phyloP scores from a whole-genome alignment of 2,888 invertebrate species.

The Diaprepes abbreviatus region DNA sequence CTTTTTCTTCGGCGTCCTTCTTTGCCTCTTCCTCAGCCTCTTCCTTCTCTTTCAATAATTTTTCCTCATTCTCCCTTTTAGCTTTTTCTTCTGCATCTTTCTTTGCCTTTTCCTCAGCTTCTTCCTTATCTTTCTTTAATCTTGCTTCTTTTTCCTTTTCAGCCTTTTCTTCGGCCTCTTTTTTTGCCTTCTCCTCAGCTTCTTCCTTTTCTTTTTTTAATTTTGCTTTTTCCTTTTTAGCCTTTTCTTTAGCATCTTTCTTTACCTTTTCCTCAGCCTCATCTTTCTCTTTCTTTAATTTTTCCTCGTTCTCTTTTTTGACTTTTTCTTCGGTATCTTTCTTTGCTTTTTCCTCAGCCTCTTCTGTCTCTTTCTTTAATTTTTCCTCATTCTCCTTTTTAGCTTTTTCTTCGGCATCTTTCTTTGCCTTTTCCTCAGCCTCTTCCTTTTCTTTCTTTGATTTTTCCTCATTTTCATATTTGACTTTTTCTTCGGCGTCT shows the following conservation, averaged over 20 bases:
- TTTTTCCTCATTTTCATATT: conserved; percentile 44
- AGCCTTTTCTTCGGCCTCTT: conserved; percentile 46
- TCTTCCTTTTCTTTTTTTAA: conserved; percentile 37
- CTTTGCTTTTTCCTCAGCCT: conserved; percentile 40
- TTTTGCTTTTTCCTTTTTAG: conserved; percentile 44
- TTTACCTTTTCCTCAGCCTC: conserved; percentile 50
- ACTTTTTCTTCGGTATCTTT: conserved; percentile 49
- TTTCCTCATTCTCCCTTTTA: too few relatives aligned
- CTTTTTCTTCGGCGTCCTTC: conserved; percentile 47
- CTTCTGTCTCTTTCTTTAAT: conserved; percentile 49
- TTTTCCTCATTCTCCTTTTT: conserved; percentile 53
- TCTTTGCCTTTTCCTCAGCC: conserved; percentile 44
- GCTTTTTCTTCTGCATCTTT: conserved; percentile 49
- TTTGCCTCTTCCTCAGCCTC: conserved; percentile 49
- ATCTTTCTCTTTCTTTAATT: conserved; percentile 45
- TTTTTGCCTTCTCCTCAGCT: conserved; percentile 34
- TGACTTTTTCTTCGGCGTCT: conserved; percentile 45
- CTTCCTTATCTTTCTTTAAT: conserved; percentile 49
- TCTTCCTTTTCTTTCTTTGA: conserved; percentile 45
- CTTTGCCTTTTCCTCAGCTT: conserved; percentile 49
- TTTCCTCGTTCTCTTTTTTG: conserved; percentile 41
- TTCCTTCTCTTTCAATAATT: conserved; percentile 40
- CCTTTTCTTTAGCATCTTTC: conserved; percentile 50
- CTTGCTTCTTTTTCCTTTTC: conserved; percentile 44
- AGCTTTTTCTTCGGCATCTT: conserved; percentile 19